Evolutionary conservation across 53 echinoderm and acorn worm genomes (phyloP), one percentile per base, ranked within the genome.

Genomic region (Holothuria scabra): DNA sequence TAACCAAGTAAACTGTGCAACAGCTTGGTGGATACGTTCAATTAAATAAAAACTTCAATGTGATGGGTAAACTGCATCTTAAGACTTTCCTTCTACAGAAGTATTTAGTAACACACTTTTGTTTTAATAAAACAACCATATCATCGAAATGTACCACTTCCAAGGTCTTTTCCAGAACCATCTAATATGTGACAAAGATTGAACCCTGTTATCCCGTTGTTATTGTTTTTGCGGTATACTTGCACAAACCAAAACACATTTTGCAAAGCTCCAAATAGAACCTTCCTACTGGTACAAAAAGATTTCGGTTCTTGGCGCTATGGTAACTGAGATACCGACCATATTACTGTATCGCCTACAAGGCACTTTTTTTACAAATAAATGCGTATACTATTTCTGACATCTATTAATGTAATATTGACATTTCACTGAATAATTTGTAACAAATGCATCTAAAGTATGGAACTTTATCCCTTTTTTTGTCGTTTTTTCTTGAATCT

Each of bases 321-420:
- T 13, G 12, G 8, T 29, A 29, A 28, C 18, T 31, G 31, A 29
- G 12, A 28, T 13, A 20, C n/a, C 14, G 19, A 44, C 24, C 25
- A 35, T 5, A 41, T 71, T 24, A 34, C 20, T 72, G 46, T 72
- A 44, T 44, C 46, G 72, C 46, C 72, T 69, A 69, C 69, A 69
- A 69, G 69, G 69, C 69, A 69, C 69, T 69, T 34, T 69, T 65
- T 25, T 65, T 65, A 41, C 41, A 41, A 41, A 41, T 41, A 41
- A 41, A 41, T 41, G 41, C 41, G 41, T 41, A 8, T 3, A 8
- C 41, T 41, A 41, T 10, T 41, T 41, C 7, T 41, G 6, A 41
- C 41, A 41, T 41, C 41, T 41, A 41, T 6, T 41, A 8, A 41
- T 41, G 41, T 41, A 41, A 41, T 41, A 41, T 8, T 41, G 41